phyloP scores from a whole-genome alignment of 1,140 invertebrate species.

The Trachymyrmex cornetzi region DNA sequence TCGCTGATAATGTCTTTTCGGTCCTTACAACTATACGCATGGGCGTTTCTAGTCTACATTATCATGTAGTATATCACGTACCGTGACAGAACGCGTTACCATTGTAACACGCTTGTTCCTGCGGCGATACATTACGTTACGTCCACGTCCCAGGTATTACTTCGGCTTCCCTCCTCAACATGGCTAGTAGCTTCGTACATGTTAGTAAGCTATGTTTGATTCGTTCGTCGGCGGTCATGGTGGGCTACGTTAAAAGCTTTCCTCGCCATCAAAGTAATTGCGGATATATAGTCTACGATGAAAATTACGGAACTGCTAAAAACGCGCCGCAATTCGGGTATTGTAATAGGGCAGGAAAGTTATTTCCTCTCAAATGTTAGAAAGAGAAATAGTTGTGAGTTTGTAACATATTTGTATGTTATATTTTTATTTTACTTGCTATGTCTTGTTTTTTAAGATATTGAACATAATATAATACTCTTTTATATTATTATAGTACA shows the following conservation, averaged over 20 bases:
- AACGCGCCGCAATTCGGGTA: conserved; percentile 75
- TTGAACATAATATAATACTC: background rate
- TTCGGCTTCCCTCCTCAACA: conserved; percentile 70
- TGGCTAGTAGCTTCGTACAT: conserved; percentile 71
- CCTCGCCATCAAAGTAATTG: conserved; percentile 81
- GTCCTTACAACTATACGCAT: conserved; percentile 44
- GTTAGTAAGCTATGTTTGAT: conserved; percentile 70
- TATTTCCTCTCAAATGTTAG: background rate
- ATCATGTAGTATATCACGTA: conserved; percentile 72
- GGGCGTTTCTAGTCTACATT: conserved; percentile 65
- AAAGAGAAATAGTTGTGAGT: background rate
- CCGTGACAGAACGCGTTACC: conserved; percentile 72
- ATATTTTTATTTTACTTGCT: conserved; percentile 24
- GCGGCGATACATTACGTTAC: conserved; percentile 77
- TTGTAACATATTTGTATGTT: background rate
- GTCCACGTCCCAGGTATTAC: conserved; percentile 76
- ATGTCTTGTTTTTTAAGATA: background rate
- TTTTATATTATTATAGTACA: background rate
- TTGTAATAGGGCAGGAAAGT: conserved; percentile 78
- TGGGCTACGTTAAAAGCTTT: conserved; percentile 81
- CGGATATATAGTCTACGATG: conserved; percentile 74
- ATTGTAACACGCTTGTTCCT: conserved; percentile 75
- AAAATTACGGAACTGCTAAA: conserved; percentile 76
- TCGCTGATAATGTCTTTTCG: conserved; percentile 29
- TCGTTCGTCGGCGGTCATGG: conserved; percentile 71